phyloP scores from a whole-genome alignment of 2,888 invertebrate genomes.

The Drosophila setosimentum region DNA sequence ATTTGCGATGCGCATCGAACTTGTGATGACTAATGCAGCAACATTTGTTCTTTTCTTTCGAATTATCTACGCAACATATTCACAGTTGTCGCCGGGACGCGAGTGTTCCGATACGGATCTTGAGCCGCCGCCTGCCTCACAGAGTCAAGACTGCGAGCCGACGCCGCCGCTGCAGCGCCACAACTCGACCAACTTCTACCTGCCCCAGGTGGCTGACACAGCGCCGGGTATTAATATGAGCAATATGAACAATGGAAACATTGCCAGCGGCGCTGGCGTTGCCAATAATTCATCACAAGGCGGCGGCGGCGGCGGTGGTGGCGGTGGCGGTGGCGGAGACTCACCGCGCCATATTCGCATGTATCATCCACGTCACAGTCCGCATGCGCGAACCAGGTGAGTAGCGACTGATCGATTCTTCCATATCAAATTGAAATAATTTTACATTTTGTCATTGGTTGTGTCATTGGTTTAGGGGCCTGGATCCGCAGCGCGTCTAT shows the following conservation, averaged over 20 bases:
- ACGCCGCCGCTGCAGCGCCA: constrained; percentile 94
- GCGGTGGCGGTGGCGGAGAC: constrained; percentile 83
- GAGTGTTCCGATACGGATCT: constrained; percentile 93
- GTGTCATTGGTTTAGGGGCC: constrained; percentile 86
- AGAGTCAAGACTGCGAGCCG: constrained; percentile 96
- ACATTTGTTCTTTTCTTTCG: constrained; percentile 1
- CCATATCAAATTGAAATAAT: not conserved
- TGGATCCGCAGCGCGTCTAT: constrained; percentile 88
- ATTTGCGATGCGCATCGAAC: not conserved
- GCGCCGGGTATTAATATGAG: constrained; percentile 49
- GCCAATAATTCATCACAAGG: constrained; percentile 48
- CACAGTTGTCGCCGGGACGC: constrained; percentile 92
- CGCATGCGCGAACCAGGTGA: constrained; percentile 91
- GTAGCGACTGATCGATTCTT: constrained; percentile 18
- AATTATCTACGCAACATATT: constrained; percentile 1
- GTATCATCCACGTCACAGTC: constrained; percentile 89
- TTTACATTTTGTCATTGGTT: not conserved
- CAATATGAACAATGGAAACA: constrained; percentile 68
- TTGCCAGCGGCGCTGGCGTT: constrained; percentile 65
- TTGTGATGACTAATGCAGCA: constrained; percentile 12
- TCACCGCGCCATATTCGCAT: constrained; percentile 86
- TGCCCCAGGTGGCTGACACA: constrained; percentile 88
- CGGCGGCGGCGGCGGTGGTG: constrained; percentile 79
- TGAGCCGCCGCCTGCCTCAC: constrained; percentile 96
- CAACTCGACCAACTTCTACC: constrained; percentile 95